Base-by-base conservation (phyloP, 2,113 vertebrate genomes). In the Xenopus tropicalis region DNA sequence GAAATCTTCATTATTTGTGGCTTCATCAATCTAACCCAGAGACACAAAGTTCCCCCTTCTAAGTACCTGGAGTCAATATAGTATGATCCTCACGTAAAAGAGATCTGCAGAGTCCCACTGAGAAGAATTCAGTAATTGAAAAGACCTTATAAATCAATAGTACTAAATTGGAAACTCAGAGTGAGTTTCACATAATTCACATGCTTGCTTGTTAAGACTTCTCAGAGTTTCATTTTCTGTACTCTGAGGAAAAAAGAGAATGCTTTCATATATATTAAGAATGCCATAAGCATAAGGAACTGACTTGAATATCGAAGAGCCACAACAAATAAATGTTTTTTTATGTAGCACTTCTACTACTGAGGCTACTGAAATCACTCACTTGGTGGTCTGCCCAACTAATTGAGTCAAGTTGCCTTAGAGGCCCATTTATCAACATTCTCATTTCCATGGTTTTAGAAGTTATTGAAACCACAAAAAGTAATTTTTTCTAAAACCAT, bases 91-190 rank as follows among this genome's bases (percentile, higher is more conserved):
- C 84, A 83, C 79, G 72, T 75, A 73, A 9, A 14, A 9, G 1
- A n/a, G 54, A 77, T 79, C 77, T 3, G 0, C 58, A 1, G 4
- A 1, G 72, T 65, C 81, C 83, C n/a, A 1, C 82, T 1, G 6
- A 79, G 83, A 71, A 84, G 85, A 79, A 81, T 79, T 66, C 82
- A 48, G 81, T 70, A 80, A 85, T 79, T 84, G 84, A 81, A 83
- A 85, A 86, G 78, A 71, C 78, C 74, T 85, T 81, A 81, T 82
- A 83, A 88, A 90, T 88, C 86, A 84, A 87, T 74, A 65, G 79
- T 59, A 73, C 78, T 79, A 78, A 85, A 89, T 68, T 75, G 83
- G 82, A 87, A 88, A 83, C 79, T 79, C 37, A 0, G 46, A 73
- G 59, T 81, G 82, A 80, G 68, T 52, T 70, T 62, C 81, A 70